Evolutionary conservation across 2,797 vertebrate species (phyloP).

Genomic region (Lagocephalus sceleratus): DNA sequence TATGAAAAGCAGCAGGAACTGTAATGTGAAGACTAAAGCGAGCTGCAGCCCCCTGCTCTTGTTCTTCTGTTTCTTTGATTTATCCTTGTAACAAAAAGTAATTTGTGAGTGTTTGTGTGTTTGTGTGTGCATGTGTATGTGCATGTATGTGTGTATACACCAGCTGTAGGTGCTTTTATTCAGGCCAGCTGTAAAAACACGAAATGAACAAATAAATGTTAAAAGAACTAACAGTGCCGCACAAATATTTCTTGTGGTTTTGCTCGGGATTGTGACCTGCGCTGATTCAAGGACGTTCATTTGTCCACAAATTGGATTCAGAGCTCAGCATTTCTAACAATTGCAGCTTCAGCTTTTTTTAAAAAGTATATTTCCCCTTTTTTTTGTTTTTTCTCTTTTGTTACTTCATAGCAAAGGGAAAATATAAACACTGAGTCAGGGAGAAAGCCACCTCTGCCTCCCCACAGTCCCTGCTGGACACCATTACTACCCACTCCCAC

Average conservation of each 20-base stretch:
- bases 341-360: too few relatives aligned
- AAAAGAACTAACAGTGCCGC: slow-evolving; percentile 4
- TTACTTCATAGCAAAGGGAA: too few relatives aligned
- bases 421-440: too few relatives aligned
- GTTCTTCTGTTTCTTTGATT: too few relatives aligned
- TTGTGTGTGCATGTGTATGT: background rate
- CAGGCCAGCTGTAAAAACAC: slow-evolving; percentile 1
- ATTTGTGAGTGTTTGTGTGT: background rate
- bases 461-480: too few relatives aligned
- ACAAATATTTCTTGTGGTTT: slow-evolving; percentile 4
- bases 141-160: background rate
- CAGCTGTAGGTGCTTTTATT: slow-evolving; percentile 7
- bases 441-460: too few relatives aligned
- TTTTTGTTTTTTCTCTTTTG: too few relatives aligned
- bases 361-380: too few relatives aligned
- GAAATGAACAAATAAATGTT: background rate
- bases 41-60: too few relatives aligned
- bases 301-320: background rate
- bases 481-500: too few relatives aligned
- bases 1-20: too few relatives aligned
- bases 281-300: background rate
- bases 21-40: too few relatives aligned
- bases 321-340: background rate
- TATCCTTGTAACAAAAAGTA: background rate
- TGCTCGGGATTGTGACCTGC: background rate